Base-by-base conservation (phyloP, 2,888 invertebrate genomes). In the Hartigia nigra region DNA sequence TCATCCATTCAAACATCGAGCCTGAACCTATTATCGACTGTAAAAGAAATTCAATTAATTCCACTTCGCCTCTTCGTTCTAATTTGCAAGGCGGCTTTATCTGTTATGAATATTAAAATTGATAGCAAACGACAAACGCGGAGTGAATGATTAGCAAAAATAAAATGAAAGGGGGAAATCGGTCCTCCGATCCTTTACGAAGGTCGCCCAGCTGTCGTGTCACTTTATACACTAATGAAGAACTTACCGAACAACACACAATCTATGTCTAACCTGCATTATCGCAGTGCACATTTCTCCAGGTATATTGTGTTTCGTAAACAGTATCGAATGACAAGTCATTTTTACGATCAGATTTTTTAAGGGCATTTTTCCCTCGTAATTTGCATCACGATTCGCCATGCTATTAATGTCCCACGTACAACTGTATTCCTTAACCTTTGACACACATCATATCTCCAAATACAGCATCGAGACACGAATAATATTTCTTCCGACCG, bases 141-240 rank as follows among this genome's bases (percentile, higher is more conserved):
- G 23, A 55, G 23, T 0, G 55, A 23, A 14, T 39, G 12, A 39
- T 14, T 5, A 55, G 34, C 34, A 55, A 37, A 37, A 37, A 37
- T 1, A 23, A 23, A 55, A 55, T 23, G 55, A 55, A 55, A 55
- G 23, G 14, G 39, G 39, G 23, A 23, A 39, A 34, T 34, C 34
- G n/a, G n/a, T 9, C 23, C 55, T 23, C 9, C 55, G 55, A 23
- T 55, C 23, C 55, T 55, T 55, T 39, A 75, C 76, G 76, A 79
- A 80, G 81, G 81, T 80, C 82, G 84, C 82, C 87, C 88, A 88
- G 88, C 88, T 88, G 88, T 88, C 86, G 86, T 80, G 87, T 87
- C 84, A 88, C 80, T 86, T 86, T 87, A 88, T 88, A 87, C 84
- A 80, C 82, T 79, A 80, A 82, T 69, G 75, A 31, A 34, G 12